Percentiles rank a stretch among this genome's conserved stretches.
Conservation (phyloP, 23 tunicate genomes). For the Styela clava region DNA sequence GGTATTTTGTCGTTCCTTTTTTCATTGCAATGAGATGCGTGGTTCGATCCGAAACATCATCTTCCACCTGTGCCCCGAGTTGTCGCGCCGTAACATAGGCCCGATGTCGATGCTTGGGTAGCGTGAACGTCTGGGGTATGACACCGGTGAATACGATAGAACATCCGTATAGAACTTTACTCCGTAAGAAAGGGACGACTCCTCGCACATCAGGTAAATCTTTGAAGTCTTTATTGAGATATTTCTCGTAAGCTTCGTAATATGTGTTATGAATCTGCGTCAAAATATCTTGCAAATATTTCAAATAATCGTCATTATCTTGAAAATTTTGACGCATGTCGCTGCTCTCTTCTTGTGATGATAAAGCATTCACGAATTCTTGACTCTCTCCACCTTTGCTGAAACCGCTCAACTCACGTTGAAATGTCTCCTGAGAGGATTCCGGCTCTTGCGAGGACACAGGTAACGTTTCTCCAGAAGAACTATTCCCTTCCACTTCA, state of each 20-base stretch:
- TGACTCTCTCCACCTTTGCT: background rate
- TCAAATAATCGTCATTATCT: constrained; percentile 70
- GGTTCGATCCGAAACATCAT: constrained; percentile 43
- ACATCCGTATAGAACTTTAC: constrained; percentile 78
- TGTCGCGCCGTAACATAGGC: constrained; percentile 53
- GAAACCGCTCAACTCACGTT: constrained; percentile 1
- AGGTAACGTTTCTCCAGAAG: constrained; percentile 14
- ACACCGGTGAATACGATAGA: constrained; percentile 64
- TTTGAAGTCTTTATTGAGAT: constrained; percentile 37
- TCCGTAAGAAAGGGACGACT: constrained; percentile 73
- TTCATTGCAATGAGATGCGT: constrained; percentile 68
- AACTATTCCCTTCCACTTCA: background rate
- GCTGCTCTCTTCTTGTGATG: constrained; percentile 5
- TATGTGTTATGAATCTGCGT: constrained; percentile 52
- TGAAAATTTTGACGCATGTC: background rate
- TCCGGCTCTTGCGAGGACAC: constrained; percentile 6
- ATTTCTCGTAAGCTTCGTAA: constrained; percentile 77
- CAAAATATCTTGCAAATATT: constrained; percentile 49
- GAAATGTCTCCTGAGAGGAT: background rate
- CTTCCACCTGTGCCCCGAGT: constrained; percentile 61
- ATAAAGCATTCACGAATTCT: background rate
- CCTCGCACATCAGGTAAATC: constrained; percentile 70
- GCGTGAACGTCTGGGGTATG: constrained; percentile 58
- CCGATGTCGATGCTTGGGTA: constrained; percentile 39
- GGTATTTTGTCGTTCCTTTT: constrained; percentile 79